Base-by-base conservation (phyloP, 1,140 invertebrate genomes). In the Procambarus virginalis region DNA sequence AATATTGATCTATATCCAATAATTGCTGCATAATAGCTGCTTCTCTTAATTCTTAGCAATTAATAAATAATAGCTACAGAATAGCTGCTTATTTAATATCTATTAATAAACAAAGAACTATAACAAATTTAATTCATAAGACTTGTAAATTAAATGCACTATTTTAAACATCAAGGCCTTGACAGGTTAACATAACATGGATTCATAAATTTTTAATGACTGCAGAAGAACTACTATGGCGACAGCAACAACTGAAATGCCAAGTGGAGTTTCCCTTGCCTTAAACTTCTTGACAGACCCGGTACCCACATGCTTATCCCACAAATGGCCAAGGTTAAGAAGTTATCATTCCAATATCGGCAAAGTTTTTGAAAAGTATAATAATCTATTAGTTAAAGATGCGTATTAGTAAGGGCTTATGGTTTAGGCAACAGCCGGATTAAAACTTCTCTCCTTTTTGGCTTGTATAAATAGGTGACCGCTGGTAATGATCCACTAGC, bases 381-480 rank as follows among this genome's bases (percentile, higher is more conserved):
- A 80, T 80, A 58, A 80, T 51, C 78, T 80, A 80, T 55, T 22
- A 17, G 49, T 80, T 58, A 55, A 22, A 55, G 49, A 80, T 58
- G 58, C 49, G 20, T 58, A 73, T 73, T 73, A 8, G 34, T 22
- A 73, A 34, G n/a, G 34, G 22, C 68, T 91, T 93, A 93, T 77
- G 92, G 85, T 84, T 93, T 93, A 73, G 93, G 97, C 93, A 98
- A 94, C 86, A 97, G 96, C 92, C 97, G 96, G 93, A 98, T 97
- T 90, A 98, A 45, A 98, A 95, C 94, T 98, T 98, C 94, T 98
- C 97, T 92, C 97, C 97, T 94, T 97, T 97, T 94, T 98, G 98
- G 94, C 98, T 98, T 91, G 98, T 99, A 94, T 99, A 99, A 93
- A 99, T 99, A 78, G 99, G 99, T 92, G 99, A 98, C 93, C 97